Conservation (phyloP, 2,888 invertebrate genomes). For the Cephus pygmeus region DNA sequence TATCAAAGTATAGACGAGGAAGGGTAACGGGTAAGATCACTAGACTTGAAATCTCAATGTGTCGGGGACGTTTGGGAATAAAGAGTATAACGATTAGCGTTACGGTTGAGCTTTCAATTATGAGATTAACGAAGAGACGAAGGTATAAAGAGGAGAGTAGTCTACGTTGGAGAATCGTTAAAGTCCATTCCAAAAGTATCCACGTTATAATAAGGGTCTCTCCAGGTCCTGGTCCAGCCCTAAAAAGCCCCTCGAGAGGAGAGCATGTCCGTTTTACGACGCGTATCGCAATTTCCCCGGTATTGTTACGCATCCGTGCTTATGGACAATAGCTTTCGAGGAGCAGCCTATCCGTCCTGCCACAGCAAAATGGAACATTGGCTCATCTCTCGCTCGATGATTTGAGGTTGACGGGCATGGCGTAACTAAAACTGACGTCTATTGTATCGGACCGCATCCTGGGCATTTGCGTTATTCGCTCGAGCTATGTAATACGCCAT, state of each 20-base stretch:
- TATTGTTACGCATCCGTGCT: slow-evolving; percentile 21
- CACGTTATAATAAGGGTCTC: background rate
- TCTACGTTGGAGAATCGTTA: no score
- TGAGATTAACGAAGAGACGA: no score
- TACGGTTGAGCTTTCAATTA: no score
- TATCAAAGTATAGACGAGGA: background rate
- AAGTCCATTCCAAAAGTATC: background rate
- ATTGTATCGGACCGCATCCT: slow-evolving; percentile 51
- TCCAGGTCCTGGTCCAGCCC: background rate
- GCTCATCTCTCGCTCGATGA: slow-evolving; percentile 46
- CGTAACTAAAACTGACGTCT: slow-evolving; percentile 60
- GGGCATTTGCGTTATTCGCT: slow-evolving; percentile 27
- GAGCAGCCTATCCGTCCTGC: slow-evolving; percentile 16
- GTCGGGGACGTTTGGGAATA: no score
- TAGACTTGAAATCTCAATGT: no score
- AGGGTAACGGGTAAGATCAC: background rate
- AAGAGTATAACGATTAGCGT: no score
- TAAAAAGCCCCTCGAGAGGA: background rate
- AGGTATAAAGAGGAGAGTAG: no score
- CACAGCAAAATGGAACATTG: slow-evolving; percentile 39
- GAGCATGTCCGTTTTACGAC: slow-evolving; percentile 6
- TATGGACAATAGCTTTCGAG: slow-evolving; percentile 21
- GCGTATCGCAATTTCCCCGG: slow-evolving; percentile 25
- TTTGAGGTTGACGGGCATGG: slow-evolving; percentile 55
- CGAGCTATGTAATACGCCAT: slow-evolving; percentile 29